Evolutionary conservation across 2,888 invertebrate genomes (phyloP).

Genomic region (Cloeon dipterum): DNA sequence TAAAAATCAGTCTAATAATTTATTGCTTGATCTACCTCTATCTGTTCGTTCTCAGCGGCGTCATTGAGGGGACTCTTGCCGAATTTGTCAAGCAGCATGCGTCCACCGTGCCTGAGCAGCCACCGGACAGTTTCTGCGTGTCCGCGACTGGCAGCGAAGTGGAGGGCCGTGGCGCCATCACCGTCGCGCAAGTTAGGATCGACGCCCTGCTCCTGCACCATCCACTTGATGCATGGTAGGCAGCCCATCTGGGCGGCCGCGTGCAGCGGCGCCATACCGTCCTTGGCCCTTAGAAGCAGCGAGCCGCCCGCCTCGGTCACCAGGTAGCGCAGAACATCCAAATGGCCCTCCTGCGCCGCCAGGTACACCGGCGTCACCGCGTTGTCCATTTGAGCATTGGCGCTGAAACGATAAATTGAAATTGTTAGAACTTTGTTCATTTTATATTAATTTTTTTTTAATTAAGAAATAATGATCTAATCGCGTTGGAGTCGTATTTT

Average conservation of each 20-base stretch:
- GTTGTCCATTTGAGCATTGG: constrained; percentile 80
- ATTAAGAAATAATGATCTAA: too few relatives aligned
- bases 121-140: constrained; percentile 56
- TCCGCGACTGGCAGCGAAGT: constrained; percentile 70
- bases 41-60: constrained; percentile 75
- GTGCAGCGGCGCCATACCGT: constrained; percentile 79
- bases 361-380: constrained; percentile 76
- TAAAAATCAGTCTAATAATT: too few relatives aligned
- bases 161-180: constrained; percentile 71
- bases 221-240: constrained; percentile 68
- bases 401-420: constrained; percentile 28
- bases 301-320: constrained; percentile 66
- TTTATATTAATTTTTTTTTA: too few relatives aligned
- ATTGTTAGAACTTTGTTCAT: too few relatives aligned
- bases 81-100: constrained; percentile 57
- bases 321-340: constrained; percentile 64
- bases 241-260: constrained; percentile 81
- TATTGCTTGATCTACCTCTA: too few relatives aligned
- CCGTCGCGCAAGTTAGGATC: constrained; percentile 70
- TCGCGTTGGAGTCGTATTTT: too few relatives aligned
- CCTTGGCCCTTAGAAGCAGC: constrained; percentile 58
- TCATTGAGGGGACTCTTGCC: constrained; percentile 81
- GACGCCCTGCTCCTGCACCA: constrained; percentile 67
- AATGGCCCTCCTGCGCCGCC: constrained; percentile 71
- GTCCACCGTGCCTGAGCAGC: constrained; percentile 62